A percentile compares a stretch with the other conserved stretches of the same genome.
phyloP scores from a whole-genome alignment of 1,140 invertebrate species.

The Mya arenaria region DNA sequence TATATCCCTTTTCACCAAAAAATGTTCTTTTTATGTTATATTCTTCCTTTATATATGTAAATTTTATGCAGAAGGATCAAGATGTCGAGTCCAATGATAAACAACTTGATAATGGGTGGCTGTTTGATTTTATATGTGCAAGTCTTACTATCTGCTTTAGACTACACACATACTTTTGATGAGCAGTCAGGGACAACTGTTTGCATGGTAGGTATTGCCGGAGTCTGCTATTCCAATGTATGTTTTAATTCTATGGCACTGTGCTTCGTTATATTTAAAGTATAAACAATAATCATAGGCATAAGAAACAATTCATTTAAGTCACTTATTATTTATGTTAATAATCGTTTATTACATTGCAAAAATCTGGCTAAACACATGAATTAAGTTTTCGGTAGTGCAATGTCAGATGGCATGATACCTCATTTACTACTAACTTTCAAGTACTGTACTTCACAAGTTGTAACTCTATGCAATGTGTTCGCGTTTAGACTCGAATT shows the following conservation, averaged over 20 bases:
- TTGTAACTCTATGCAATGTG: neutral
- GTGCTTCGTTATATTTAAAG: too few species aligned
- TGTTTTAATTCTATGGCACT: too few species aligned
- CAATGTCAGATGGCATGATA: neutral
- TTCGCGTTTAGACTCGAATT: neutral
- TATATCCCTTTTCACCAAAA: too few species aligned
- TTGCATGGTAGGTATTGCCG: too few species aligned
- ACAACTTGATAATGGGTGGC: constrained; percentile 29
- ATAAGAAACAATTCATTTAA: too few species aligned
- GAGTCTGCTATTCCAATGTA: too few species aligned
- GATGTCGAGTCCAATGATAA: constrained; percentile 46
- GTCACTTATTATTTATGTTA: too few species aligned
- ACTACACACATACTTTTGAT: neutral
- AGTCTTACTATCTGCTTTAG: constrained; percentile 8
- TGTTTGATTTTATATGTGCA: constrained; percentile 31
- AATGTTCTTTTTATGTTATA: too few species aligned
- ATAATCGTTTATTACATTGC: too few species aligned
- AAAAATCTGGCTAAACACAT: neutral
- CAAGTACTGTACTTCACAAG: neutral
- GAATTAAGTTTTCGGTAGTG: neutral
- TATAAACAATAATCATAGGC: too few species aligned
- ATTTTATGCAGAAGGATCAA: constrained; percentile 17
- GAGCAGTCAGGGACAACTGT: too few species aligned
- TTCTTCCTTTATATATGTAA: neutral
- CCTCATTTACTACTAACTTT: neutral